A percentile compares a stretch with the other conserved stretches of the same genome.
Evolutionary conservation across 2,113 vertebrate genomes (phyloP).

Genomic region (Pomatostomus ruficeps): DNA sequence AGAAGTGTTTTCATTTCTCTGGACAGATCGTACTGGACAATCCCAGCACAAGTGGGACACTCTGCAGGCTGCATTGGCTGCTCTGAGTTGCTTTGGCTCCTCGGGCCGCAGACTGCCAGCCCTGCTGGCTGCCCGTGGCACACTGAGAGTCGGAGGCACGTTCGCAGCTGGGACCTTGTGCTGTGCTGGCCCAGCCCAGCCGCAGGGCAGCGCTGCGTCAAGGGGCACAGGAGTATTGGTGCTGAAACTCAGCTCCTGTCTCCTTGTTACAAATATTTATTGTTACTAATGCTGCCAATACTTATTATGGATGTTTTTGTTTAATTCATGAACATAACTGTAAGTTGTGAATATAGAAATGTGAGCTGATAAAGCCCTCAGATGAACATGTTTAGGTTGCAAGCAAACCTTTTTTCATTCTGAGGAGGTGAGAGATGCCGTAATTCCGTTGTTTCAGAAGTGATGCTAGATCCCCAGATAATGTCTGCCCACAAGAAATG

Average conservation of each 20-base stretch:
- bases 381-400: neutral
- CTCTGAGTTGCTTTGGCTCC: neutral
- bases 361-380: neutral
- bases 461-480: slow-evolving; percentile 11
- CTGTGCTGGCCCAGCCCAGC: neutral
- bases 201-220: neutral
- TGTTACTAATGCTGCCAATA: neutral
- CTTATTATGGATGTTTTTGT: neutral
- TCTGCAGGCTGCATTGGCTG: neutral
- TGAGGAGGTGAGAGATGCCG: neutral
- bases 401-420: neutral
- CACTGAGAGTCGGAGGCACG: neutral
- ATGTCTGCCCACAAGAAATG: neutral
- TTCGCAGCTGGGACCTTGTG: neutral
- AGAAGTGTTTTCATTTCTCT: neutral
- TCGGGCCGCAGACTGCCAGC: neutral
- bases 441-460: slow-evolving; percentile 1
- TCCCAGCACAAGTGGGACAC: neutral
- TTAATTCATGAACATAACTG: neutral
- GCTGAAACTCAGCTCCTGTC: neutral
- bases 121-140: neutral
- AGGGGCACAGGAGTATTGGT: accelerated
- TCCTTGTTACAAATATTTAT: neutral
- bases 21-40: neutral
- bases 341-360: neutral